phyloP scores from a whole-genome alignment of 2,113 vertebrate genomes.

The Pelusios castaneus region DNA sequence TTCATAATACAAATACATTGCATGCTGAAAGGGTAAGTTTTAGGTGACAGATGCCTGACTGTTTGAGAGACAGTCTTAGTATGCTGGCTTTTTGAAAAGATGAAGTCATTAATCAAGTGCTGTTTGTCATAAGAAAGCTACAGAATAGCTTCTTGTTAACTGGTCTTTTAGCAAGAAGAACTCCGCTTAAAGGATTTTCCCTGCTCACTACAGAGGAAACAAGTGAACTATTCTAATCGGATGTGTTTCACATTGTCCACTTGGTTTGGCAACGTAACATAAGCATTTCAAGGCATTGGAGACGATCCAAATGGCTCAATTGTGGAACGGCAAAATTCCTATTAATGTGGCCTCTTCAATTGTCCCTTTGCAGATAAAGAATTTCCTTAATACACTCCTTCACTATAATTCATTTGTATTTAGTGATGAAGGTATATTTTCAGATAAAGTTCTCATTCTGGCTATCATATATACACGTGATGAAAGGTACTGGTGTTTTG shows the following conservation, averaged over 20 bases:
- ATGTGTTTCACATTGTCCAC: rapidly evolving
- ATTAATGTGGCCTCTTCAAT: background rate
- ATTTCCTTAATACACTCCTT: background rate
- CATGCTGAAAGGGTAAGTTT: rapidly evolving
- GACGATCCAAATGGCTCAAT: background rate
- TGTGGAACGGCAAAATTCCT: background rate
- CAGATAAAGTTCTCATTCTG: background rate
- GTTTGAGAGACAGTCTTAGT: background rate
- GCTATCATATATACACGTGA: background rate
- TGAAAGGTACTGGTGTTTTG: background rate
- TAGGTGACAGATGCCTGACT: background rate
- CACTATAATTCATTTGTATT: background rate
- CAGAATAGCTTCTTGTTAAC: background rate
- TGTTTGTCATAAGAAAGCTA: background rate
- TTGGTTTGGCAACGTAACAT: background rate
- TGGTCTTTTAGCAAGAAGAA: rapidly evolving
- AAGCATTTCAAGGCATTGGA: background rate
- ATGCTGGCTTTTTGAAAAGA: background rate
- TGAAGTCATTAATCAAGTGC: background rate
- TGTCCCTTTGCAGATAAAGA: background rate
- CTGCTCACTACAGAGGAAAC: rapidly evolving
- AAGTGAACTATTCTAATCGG: background rate
- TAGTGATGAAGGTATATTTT: background rate
- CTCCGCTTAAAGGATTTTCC: background rate
- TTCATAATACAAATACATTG: rapidly evolving